phyloP scores from a whole-genome alignment of 1,140 invertebrate genomes.

The Radopholus similis region DNA sequence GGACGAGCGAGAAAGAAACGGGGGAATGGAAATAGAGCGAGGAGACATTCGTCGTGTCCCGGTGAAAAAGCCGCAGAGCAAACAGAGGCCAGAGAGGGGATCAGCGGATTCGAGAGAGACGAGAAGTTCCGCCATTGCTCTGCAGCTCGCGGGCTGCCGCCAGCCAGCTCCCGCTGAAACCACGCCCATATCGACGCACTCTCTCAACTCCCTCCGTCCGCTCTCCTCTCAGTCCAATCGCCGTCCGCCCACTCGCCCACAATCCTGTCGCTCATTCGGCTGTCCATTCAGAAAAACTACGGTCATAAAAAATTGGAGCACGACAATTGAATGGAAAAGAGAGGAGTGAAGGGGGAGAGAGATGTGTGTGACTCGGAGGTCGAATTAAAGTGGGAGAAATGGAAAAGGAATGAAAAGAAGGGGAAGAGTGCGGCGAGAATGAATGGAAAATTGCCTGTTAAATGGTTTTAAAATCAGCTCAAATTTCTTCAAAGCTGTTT shows the following conservation, averaged over 20 bases:
- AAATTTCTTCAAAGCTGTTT: too few relatives aligned
- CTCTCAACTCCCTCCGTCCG: background rate
- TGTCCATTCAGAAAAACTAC: background rate
- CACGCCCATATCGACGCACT: background rate
- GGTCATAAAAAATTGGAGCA: slow-evolving; percentile 4
- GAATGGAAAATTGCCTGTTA: too few relatives aligned
- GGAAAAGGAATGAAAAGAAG: too few relatives aligned
- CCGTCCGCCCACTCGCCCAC: background rate
- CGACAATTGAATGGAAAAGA: too few relatives aligned
- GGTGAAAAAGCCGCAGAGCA: background rate
- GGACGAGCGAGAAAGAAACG: too few relatives aligned
- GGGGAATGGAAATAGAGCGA: background rate
- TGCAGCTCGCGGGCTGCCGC: background rate
- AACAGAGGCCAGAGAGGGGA: background rate
- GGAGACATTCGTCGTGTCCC: too few relatives aligned
- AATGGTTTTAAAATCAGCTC: too few relatives aligned
- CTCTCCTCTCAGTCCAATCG: background rate
- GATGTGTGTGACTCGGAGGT: too few relatives aligned
- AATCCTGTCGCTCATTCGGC: background rate
- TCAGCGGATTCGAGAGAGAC: background rate
- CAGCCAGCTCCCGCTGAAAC: background rate
- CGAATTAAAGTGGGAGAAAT: too few relatives aligned
- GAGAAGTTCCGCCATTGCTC: background rate
- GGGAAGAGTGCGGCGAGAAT: too few relatives aligned
- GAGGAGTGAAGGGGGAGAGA: too few relatives aligned